Evolutionary conservation across 1,140 invertebrate species (phyloP).

Genomic region (Sesamia nonagrioides): DNA sequence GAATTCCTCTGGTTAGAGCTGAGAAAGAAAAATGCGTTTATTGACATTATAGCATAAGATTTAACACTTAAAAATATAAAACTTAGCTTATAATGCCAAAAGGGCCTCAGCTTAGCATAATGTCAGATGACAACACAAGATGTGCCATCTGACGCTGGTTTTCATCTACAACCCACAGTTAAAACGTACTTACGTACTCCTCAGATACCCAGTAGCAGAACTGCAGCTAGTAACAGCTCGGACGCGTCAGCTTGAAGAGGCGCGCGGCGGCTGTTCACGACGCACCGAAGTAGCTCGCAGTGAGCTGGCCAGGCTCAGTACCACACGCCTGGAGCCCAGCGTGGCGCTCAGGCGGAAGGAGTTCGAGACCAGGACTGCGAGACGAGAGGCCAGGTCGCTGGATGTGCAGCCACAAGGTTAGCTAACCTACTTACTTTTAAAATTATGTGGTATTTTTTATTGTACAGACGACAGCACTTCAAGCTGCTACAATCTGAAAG

Average conservation of each 20-base stretch:
- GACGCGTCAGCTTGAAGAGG: constrained; percentile 92
- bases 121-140: too few relatives aligned
- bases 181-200: neutral
- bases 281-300: constrained; percentile 91
- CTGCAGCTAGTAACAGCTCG: constrained; percentile 91
- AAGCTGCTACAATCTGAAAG: too few relatives aligned
- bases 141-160: too few relatives aligned
- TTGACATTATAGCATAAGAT: too few relatives aligned
- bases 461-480: too few relatives aligned
- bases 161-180: too few relatives aligned
- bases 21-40: too few relatives aligned
- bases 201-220: constrained; percentile 88
- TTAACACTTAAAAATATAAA: too few relatives aligned
- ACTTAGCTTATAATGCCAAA: too few relatives aligned
- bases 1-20: too few relatives aligned
- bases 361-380: constrained; percentile 89
- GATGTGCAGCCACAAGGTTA: constrained; percentile 84
- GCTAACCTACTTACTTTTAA: neutral
- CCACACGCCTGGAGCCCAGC: constrained; percentile 91
- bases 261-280: constrained; percentile 86
- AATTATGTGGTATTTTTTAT: too few relatives aligned
- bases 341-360: constrained; percentile 92
- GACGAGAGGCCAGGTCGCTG: constrained; percentile 81
- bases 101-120: too few relatives aligned
- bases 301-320: constrained; percentile 91